A percentile compares a stretch with the other conserved stretches of the same genome.
phyloP scores from a whole-genome alignment of 2,797 vertebrate genomes.

The Philypnodon macrostomus region DNA sequence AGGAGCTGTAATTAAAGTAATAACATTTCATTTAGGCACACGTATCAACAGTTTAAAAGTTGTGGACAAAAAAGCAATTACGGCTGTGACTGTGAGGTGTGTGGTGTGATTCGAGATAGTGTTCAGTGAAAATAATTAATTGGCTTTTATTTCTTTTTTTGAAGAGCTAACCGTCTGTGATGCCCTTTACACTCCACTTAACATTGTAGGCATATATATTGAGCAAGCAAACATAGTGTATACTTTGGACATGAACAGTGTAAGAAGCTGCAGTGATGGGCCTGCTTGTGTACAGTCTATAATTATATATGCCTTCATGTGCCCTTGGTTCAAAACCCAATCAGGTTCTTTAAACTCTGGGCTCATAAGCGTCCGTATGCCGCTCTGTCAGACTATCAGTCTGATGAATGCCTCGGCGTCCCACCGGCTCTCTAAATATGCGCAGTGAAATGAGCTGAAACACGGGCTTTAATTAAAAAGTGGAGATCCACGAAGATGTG shows the following conservation, averaged over 20 bases:
- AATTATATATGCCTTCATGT: constrained; percentile 41
- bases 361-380: constrained; percentile 52
- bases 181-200: constrained; percentile 30
- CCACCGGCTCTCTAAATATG: constrained; percentile 79
- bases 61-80: constrained; percentile 43
- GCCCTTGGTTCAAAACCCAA: constrained; percentile 60
- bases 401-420: constrained; percentile 71
- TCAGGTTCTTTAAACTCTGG: constrained; percentile 53
- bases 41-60: constrained; percentile 47
- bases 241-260: constrained; percentile 22
- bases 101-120: constrained; percentile 13
- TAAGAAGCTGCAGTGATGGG: constrained; percentile 21
- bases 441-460: constrained; percentile 80
- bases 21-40: constrained; percentile 44
- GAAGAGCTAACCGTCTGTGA: constrained; percentile 29
- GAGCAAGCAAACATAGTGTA: neutral
- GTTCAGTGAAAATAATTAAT: constrained; percentile 39
- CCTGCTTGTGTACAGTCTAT: constrained; percentile 29
- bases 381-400: constrained; percentile 67
- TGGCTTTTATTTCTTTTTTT: constrained; percentile 25
- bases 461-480: constrained; percentile 81
- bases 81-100: constrained; percentile 17
- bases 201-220: too few species aligned
- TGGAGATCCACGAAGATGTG: constrained; percentile 73
- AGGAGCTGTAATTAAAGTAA: constrained; percentile 33